Base-by-base conservation (phyloP, 2,113 vertebrate species). In the Poeciliopsis prolifica region DNA sequence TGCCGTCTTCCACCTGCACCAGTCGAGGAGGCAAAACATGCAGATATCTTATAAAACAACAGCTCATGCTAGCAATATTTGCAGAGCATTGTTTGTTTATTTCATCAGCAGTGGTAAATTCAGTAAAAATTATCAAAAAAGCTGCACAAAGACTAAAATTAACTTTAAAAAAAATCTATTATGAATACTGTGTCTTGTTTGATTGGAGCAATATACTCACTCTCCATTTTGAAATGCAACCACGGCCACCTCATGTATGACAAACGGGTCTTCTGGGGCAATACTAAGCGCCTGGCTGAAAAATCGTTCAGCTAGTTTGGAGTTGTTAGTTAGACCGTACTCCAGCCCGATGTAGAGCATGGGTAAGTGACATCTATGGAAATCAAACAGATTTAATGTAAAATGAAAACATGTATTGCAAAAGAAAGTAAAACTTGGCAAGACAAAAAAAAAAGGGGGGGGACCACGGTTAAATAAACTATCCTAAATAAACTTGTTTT, bases 191-290 rank as follows among this genome's bases (percentile, higher is more conserved):
- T 64, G 26, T 12, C 10, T 44, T 1, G 51, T 51, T 15, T 11
- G 64, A 61, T 9, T 35, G n/a, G 29, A n/a, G 13, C 48, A 68
- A n/a, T 28, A 8, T 61, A 95, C 98, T 97, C 94, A 99, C 98
- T 99, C 97, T 95, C 96, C 97, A 60, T 99, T 99, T 79, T 99
- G 98, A 94, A 99, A 99, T 22, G 98, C 98, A 42, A 99, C 98
- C 77, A 99, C 98, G 0, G 97, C 98, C 79, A 99, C 96, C 91
- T 99, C 98, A 12, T 99, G 98, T 88, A 99, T 98, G 78, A 99
- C 97, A 74, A 99, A 99, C 1, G 98, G 98, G 81, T 99, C 98
- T 89, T 99, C 98, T 2, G 98, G 98, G 17, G 98, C 98, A n/a
- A 99, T 96, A 79, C 97, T 98, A 19, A 99, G 93, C 71, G 98